Evolutionary conservation across 1,140 invertebrate species (phyloP), one percentile per base, ranked within the genome.

Genomic region (Lepidurus couesii): DNA sequence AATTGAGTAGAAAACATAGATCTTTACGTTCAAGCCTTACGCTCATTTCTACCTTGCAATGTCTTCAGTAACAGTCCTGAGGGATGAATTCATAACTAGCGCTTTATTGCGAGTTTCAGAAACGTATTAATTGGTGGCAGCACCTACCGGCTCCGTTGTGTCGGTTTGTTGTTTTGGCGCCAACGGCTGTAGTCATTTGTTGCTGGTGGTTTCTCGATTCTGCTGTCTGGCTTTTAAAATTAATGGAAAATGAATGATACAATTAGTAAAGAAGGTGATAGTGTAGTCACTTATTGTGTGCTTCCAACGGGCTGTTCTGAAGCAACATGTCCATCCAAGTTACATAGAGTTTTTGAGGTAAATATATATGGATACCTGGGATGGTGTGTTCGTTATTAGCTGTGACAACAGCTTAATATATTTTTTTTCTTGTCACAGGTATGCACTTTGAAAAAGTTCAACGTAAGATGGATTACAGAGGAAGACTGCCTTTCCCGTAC

Each of bases 391-490:
- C 53, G 13, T n/a, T n/a, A n/a, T n/a, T n/a, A n/a, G n/a, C n/a
- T n/a, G n/a, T n/a, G n/a, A n/a, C n/a, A n/a, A n/a, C n/a, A n/a
- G n/a, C n/a, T n/a, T n/a, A n/a, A n/a, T n/a, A n/a, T n/a, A n/a
- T n/a, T n/a, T 7, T 16, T 9, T 65, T 9, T 16, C 53, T 74
- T 77, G 77, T 84, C 85, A 53, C 79, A 89, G 88, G 86, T 86
- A 82, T 87, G 88, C 75, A 83, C 84, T 42, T 84, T 87, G 79
- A 84, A 86, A 80, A 84, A 86, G 16, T 84, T 89, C 13, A 82
- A 84, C 73, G 85, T 87, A 45, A 53, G 81, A 44, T 91, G 89
- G 89, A 83, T 89, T 6, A 82, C 80, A 24, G 86, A 87, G 81
- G 81, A 84, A 34, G 81, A 87, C 4, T 88, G 88, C 77, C 77